These are phyloP conservation scores for Halcyon badia DNA, from an alignment of 2,797 vertebrate genomes.

Conservation along the genomic window DNA sequence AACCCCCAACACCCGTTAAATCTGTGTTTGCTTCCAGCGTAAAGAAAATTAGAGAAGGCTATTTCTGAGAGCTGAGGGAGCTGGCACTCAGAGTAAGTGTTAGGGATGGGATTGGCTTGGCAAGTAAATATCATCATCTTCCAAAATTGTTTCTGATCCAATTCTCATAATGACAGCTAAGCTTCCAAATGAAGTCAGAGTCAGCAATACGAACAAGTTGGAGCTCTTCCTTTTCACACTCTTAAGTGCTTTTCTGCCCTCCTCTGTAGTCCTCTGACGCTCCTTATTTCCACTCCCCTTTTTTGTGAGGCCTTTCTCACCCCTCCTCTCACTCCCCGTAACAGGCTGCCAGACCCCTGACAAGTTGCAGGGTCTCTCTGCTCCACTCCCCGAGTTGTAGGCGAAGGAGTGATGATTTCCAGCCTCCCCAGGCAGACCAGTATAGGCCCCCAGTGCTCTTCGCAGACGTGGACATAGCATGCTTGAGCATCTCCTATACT, in stretches of 20 bases:
- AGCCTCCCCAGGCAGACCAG: background rate
- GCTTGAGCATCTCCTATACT: background rate
- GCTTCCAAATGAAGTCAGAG: constrained; percentile 50
- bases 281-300: background rate
- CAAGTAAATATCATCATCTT: constrained; percentile 61
- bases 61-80: constrained; percentile 47
- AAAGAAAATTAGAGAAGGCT: constrained; percentile 52
- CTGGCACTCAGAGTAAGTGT: constrained; percentile 23
- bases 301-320: background rate
- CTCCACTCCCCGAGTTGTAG: background rate
- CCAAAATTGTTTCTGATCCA: constrained; percentile 66
- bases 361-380: background rate
- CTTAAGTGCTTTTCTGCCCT: background rate
- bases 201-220: constrained; percentile 27
- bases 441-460: background rate
- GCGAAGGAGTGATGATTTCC: background rate
- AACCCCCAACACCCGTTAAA: background rate
- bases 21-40: constrained; percentile 26
- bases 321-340: fast-evolving
- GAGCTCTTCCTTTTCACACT: background rate
- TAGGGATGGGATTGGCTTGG: constrained; percentile 57
- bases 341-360: background rate
- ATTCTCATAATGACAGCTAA: constrained; percentile 65
- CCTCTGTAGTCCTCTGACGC: fast-evolving
- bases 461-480: fast-evolving